Base-by-base conservation (phyloP, 1,140 invertebrate genomes). In the Samia ricini region DNA sequence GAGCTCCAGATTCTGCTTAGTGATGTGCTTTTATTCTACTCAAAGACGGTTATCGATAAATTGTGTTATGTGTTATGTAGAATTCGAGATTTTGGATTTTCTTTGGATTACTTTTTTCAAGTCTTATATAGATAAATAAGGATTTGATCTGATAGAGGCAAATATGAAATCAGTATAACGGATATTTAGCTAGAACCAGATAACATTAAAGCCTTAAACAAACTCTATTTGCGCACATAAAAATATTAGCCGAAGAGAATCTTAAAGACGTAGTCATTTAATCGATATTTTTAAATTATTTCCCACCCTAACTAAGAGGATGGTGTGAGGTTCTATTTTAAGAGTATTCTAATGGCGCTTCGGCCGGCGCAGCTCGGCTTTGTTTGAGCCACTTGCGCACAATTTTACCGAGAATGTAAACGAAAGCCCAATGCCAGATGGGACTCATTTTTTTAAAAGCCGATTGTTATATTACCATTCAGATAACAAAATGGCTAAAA, bases 311-410 rank as follows among this genome's bases (percentile, higher is more conserved):
- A 19, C 22, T n/a, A n/a, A n/a, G 18, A n/a, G 7, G 0, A 26
- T 67, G 66, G 69, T 64, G 33, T 77, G 72, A 70, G 74, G 72
- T 77, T 77, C 69, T 77, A 76, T 76, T 76, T 68, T 26, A 7
- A 66, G 67, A 48, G 54, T 15, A 33, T 56, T 29, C 56, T 54
- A 58, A 63, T 49, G 63, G 57, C 52, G 22, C 24, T 10, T 22
- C 10, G 51, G 19, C 51, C 51, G 22, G 33, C 33, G 4, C 33
- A 15, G 33, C 33, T 5, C 33, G 33, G 4, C 15, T 10, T 15
- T 15, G 33, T 42, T 42, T 15, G n/a, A 42, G 33, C 33, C 33
- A 42, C 33, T 42, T 42, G 33, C 33, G 33, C 33, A 42, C 33
- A 42, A 42, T 42, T 15, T 15, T 42, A 15, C 33, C 33, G 8